Evolutionary conservation across 1,140 invertebrate genomes (phyloP), one percentile per base, ranked within the genome.

Genomic region (Pogonomyrmex barbatus): DNA sequence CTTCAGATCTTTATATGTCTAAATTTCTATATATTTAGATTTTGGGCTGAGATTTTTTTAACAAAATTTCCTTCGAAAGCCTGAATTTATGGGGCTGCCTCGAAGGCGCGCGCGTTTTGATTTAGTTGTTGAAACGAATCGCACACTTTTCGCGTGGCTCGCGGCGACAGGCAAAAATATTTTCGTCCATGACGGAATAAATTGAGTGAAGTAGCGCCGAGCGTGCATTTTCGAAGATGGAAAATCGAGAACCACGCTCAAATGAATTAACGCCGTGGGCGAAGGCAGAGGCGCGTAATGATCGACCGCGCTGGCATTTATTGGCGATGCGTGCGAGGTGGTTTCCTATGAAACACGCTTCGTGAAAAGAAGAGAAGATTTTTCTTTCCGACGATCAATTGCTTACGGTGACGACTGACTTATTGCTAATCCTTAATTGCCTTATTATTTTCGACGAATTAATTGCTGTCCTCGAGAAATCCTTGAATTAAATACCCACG

Each of bases 231-330:
- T 52, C 33, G 56, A 14, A 30, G 56, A 47, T 65, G 50, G 36
- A 54, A 45, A 85, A 60, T 73, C 73, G 73, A 56, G 50, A 60
- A 68, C 73, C 67, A 50, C 33, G 47, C 12, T 47, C 33, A 24
- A 39, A 50, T 42, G 58, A 85, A 85, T 79, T 73, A 73, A 85
- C 54, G n/a, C 67, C 17, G 33, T 17, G 52, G 81, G 70, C 62
- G 45, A 54, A 56, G 45, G 36, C 67, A 73, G 2, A 14, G 87
- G 33, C 77, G 71, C 63, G 39, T 87, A 85, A 89, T 78, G 54
- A 62, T 78, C 79, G 33, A 58, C 63, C 52, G 67, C 39, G 52
- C 50, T 68, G 47, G 39, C 68, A 86, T 85, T 85, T 88, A 89
- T 88, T 24, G 67, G 17, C 54, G 52, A 85, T 52, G 33, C 58